Evolutionary conservation across 2,113 vertebrate genomes (phyloP).

Genomic region (Cephalopterus ornatus): DNA sequence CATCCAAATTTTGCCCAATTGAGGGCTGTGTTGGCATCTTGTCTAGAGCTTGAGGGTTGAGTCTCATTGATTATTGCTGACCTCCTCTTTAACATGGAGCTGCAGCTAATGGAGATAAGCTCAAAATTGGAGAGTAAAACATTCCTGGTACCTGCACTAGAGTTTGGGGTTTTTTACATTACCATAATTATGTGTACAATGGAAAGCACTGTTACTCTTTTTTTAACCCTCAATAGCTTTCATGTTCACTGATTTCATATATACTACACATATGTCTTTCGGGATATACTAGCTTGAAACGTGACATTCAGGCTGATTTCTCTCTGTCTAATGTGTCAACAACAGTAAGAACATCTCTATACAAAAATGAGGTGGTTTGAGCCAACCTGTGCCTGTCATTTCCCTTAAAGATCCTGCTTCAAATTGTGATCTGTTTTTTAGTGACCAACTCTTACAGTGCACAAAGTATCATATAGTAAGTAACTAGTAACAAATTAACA

Average conservation of each 20-base stretch:
- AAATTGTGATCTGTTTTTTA: background rate
- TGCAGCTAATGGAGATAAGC: background rate
- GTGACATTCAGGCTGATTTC: background rate
- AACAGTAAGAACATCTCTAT: background rate
- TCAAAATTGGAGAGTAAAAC: background rate
- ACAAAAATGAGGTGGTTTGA: background rate
- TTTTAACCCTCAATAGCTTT: background rate
- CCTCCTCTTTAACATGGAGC: background rate
- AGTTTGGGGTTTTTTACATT: background rate
- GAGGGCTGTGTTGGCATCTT: constrained; percentile 40
- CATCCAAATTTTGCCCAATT: constrained; percentile 62
- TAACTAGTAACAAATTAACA: background rate
- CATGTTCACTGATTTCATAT: background rate
- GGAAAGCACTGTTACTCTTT: background rate
- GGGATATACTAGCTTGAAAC: background rate
- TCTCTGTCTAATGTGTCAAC: background rate
- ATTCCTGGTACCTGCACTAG: background rate
- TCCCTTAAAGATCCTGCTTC: background rate
- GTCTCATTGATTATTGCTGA: background rate
- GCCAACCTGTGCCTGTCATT: background rate
- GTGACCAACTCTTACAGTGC: background rate
- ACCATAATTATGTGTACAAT: background rate
- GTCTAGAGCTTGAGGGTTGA: background rate
- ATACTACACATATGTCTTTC: background rate
- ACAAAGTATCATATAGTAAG: background rate